Evolutionary conservation across 92 coral and sea anemone genomes (phyloP).

Genomic region (Pocillopora meandrina): DNA sequence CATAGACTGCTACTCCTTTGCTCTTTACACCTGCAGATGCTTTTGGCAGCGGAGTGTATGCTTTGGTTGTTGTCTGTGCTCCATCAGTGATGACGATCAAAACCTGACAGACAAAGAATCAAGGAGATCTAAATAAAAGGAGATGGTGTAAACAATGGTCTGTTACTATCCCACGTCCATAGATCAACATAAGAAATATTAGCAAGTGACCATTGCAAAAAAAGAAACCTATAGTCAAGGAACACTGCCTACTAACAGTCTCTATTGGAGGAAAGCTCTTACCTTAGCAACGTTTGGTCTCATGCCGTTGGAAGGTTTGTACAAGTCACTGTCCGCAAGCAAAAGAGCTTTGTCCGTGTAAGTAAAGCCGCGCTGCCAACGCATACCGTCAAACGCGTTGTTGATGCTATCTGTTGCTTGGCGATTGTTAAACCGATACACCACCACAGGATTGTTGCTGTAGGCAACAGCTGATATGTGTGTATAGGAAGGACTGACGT

Average conservation of each 20-base stretch:
- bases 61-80: slow-evolving; percentile 46
- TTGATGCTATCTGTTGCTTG: slow-evolving; percentile 19
- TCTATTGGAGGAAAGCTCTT: background rate
- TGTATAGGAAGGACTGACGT: slow-evolving; percentile 56
- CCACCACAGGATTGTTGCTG: slow-evolving; percentile 60
- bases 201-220: too few relatives aligned
- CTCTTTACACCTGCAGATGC: slow-evolving; percentile 47
- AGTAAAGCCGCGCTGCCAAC: slow-evolving; percentile 46
- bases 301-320: slow-evolving; percentile 34
- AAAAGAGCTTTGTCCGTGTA: slow-evolving; percentile 37
- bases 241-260: background rate
- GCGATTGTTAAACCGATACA: slow-evolving; percentile 47
- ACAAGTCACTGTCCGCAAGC: slow-evolving; percentile 39
- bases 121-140: too few relatives aligned
- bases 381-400: slow-evolving; percentile 24
- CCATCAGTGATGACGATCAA: slow-evolving; percentile 61
- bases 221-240: background rate
- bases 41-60: slow-evolving; percentile 32
- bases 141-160: too few relatives aligned
- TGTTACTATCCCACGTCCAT: too few relatives aligned
- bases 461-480: slow-evolving; percentile 69
- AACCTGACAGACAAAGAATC: background rate
- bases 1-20: slow-evolving; percentile 51
- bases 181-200: too few relatives aligned
- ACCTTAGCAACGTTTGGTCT: slow-evolving; percentile 41